Evolutionary conservation across 2,113 vertebrate species (phyloP).

Genomic region (Gallinago media): DNA sequence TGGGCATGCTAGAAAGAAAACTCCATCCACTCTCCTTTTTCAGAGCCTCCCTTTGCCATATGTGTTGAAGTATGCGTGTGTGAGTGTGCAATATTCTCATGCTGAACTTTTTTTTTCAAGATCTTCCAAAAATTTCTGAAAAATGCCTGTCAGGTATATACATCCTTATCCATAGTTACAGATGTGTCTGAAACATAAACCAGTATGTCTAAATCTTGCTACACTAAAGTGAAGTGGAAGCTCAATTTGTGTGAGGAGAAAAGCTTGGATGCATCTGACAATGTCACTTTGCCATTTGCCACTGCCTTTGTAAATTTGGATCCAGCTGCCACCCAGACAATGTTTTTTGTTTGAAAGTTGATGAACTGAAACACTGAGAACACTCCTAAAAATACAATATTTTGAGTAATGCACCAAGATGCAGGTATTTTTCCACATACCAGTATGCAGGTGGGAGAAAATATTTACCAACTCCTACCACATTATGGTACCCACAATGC

Average conservation of each 20-base stretch:
- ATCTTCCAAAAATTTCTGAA: background rate
- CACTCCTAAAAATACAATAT: background rate
- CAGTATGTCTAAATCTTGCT: background rate
- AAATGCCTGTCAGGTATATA: background rate
- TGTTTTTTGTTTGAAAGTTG: background rate
- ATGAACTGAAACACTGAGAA: background rate
- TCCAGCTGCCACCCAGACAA: background rate
- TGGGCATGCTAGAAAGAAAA: background rate
- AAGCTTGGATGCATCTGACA: background rate
- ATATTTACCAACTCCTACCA: background rate
- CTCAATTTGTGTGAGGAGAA: background rate
- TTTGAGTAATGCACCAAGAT: background rate
- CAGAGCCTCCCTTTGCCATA: background rate
- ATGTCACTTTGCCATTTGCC: background rate
- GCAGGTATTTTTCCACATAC: background rate
- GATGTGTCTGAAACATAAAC: background rate
- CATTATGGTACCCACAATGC: background rate
- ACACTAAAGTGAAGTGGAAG: background rate
- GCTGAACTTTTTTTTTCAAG: background rate
- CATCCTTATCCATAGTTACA: background rate
- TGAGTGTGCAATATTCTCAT: background rate
- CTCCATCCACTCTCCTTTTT: background rate
- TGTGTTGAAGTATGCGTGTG: fast-evolving
- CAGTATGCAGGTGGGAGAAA: background rate
- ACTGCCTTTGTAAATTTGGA: background rate